Base-by-base conservation (phyloP, 2,888 invertebrate genomes). In the Hartigia nigra region DNA sequence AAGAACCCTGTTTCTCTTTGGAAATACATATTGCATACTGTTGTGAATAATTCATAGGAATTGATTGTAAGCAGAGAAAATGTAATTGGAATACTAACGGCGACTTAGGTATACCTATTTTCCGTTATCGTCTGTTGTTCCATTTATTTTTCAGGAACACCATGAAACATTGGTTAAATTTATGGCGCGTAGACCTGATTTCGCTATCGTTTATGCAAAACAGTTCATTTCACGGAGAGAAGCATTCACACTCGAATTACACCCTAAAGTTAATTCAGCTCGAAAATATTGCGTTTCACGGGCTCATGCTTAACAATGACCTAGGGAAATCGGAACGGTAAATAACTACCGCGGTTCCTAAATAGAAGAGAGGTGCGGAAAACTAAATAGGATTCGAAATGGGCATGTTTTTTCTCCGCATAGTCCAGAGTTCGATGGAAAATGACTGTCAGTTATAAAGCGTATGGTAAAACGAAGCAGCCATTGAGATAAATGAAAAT, bases 321-420 rank as follows among this genome's bases (percentile, higher is more conserved):
- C 74, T 37, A 75, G 78, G 78, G 78, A 78, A 78, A 78, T 78
- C 78, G 78, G 76, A 78, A 78, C 74, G 69, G 78, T 78, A 76
- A 78, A 78, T 78, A 78, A 78, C 78, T 75, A 76, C 72, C 70
- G n/a, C 39, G 78, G 37, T 39, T 70, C 36, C 70, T 55, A 55
- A 55, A 55, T 55, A 55, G 55, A 55, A 23, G 55, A 55, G 55
- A 55, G 55, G 55, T 55, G 23, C 23, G 5, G 55, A 55, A 55
- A 55, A 14, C 55, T 55, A 55, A 55, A 55, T 55, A 55, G 55
- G 55, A 55, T 23, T 55, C 55, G 55, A 55, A 55, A 55, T 55
- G 55, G 55, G 55, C 23, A 55, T 55, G 55, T 55, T 55, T 55
- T 55, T 23, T 55, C 55, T 55, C 23, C 5, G 9, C 23, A 5